phyloP scores from a whole-genome alignment of 1,140 invertebrate species.

The Prorops nasuta region DNA sequence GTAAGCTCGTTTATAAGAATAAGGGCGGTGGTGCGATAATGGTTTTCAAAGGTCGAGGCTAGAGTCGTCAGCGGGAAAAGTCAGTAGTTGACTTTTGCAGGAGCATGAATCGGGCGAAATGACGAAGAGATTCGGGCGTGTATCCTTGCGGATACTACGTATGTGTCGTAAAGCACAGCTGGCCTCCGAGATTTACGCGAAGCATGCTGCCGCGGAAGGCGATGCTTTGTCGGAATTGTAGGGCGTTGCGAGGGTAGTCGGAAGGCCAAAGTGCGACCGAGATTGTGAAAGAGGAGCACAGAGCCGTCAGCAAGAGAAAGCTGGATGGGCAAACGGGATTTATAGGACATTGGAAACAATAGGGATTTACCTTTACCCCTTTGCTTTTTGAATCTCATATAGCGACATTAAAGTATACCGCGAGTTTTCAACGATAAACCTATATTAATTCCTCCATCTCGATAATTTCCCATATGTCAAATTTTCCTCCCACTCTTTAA shows the following conservation, averaged over 20 bases:
- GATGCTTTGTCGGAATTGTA: slow-evolving; percentile 8
- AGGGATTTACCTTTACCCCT: slow-evolving; percentile 35
- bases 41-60: no score
- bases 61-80: no score
- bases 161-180: slow-evolving; percentile 40
- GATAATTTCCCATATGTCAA: no score
- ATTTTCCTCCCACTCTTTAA: no score
- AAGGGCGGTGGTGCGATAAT: no score
- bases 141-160: slow-evolving; percentile 22
- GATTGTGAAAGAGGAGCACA: neutral
- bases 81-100: slow-evolving; percentile 12
- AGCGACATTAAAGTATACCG: neutral
- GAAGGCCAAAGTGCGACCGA: slow-evolving; percentile 21
- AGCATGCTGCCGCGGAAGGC: slow-evolving; percentile 22
- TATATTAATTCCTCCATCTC: no score
- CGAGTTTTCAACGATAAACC: no score
- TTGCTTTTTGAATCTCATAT: no score
- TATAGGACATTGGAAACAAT: slow-evolving; percentile 43
- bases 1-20: no score
- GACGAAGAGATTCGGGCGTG: slow-evolving; percentile 5
- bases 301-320: neutral
- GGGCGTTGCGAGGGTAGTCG: slow-evolving; percentile 4
- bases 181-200: slow-evolving; percentile 39
- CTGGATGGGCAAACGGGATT: slow-evolving; percentile 26
- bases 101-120: no score